Conservation (phyloP, 2,888 invertebrate species). For the Tetranychus piercei region DNA sequence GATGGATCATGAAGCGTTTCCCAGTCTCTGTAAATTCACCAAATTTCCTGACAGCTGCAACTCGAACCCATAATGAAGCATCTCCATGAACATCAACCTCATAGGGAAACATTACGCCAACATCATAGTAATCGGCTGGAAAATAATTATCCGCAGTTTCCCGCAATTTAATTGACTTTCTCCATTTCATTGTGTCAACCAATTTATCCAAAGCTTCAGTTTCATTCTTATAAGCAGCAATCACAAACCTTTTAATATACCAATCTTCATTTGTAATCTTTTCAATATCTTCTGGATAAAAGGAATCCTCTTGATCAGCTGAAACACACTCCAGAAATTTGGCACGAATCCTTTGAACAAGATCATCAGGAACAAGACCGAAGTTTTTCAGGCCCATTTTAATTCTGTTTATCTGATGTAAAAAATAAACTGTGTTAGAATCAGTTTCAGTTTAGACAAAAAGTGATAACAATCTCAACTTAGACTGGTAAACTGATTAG, state of each 20-base stretch:
- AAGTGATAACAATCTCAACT: too few relatives aligned
- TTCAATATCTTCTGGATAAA: constrained; percentile 2
- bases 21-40: background rate
- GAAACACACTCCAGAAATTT: background rate
- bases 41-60: background rate
- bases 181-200: constrained; percentile 6
- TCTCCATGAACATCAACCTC: constrained; percentile 2
- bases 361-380: constrained; percentile 1
- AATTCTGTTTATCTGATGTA: background rate
- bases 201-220: constrained; percentile 8
- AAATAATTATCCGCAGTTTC: constrained; percentile 10
- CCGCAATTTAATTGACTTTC: constrained; percentile 2
- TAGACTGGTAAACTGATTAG: too few relatives aligned
- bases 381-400: constrained; percentile 9
- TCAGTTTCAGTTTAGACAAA: too few relatives aligned
- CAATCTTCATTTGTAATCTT: constrained; percentile 1
- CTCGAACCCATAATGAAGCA: background rate
- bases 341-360: background rate
- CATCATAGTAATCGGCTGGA: background rate
- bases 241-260: constrained; percentile 11
- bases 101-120: constrained; percentile 10
- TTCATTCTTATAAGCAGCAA: background rate
- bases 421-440: too few relatives aligned
- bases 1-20: constrained; percentile 1
- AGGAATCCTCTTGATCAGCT: background rate